Evolutionary conservation across 2,113 vertebrate genomes (phyloP).

Genomic region (Gracilinanus agilis): DNA sequence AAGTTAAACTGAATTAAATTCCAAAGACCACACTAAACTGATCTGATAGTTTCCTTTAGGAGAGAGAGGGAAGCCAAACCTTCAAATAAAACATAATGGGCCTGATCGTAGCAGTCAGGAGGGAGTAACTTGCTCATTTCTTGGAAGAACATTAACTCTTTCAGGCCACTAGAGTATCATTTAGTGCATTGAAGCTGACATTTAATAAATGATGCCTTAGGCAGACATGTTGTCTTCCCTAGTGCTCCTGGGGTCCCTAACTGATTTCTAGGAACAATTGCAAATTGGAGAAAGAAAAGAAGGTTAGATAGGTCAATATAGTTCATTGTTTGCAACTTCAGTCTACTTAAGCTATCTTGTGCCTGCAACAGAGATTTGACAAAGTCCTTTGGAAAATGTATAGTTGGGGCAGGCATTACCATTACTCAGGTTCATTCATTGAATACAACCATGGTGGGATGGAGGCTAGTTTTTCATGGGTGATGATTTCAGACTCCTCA

Average conservation of each 20-base stretch:
- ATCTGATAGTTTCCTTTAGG: conserved; percentile 33
- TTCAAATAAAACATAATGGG: conserved; percentile 56
- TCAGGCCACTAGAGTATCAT: conserved; percentile 39
- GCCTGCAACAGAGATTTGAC: not conserved
- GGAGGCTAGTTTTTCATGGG: not conserved
- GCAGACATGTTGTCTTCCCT: not conserved
- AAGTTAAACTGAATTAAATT: not conserved
- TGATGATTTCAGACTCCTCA: not conserved
- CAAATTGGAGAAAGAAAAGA: conserved; percentile 35
- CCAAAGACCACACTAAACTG: not conserved
- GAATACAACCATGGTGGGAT: not conserved
- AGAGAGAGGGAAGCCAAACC: conserved; percentile 18
- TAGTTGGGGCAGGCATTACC: not conserved
- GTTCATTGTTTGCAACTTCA: not conserved
- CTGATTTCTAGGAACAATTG: conserved; percentile 8
- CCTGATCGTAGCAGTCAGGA: conserved; percentile 31
- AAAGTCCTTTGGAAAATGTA: not conserved
- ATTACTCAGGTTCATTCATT: not conserved
- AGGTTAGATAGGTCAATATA: not conserved
- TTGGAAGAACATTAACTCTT: conserved; percentile 47
- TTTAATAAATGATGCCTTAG: conserved; percentile 39
- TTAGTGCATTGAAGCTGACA: conserved; percentile 32
- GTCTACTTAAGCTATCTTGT: not conserved
- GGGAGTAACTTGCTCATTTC: conserved; percentile 37
- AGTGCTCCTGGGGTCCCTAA: not conserved